Conservation (phyloP, 2,113 vertebrate species). For the Albula glossodonta region DNA sequence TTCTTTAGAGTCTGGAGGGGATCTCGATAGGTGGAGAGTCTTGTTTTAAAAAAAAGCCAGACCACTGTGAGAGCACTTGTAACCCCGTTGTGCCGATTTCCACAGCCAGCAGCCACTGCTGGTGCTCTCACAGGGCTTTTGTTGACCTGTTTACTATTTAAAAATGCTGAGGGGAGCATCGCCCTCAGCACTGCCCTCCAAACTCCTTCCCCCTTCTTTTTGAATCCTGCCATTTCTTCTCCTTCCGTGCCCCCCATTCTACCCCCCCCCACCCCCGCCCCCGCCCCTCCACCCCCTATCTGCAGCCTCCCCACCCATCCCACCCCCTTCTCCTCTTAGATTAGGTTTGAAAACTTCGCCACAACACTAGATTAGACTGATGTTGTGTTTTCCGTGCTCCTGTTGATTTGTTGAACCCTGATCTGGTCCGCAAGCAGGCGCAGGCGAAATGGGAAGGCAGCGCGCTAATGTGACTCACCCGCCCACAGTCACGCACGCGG, state of each 20-base stretch:
- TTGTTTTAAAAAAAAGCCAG: constrained; percentile 75
- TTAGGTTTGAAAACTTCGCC: constrained; percentile 82
- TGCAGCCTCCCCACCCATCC: constrained; percentile 81
- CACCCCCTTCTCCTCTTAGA: constrained; percentile 76
- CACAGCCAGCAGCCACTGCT: constrained; percentile 74
- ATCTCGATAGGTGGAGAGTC: constrained; percentile 73
- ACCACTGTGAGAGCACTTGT: constrained; percentile 81
- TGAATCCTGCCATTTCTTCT: background rate
- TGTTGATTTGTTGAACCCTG: constrained; percentile 88
- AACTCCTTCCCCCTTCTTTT: constrained; percentile 40
- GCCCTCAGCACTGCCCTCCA: constrained; percentile 79
- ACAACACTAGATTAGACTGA: constrained; percentile 83
- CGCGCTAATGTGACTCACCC: constrained; percentile 86
- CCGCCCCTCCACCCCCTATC: constrained; percentile 68
- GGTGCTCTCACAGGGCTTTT: constrained; percentile 71
- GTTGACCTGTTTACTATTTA: constrained; percentile 86
- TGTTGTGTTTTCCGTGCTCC: constrained; percentile 85
- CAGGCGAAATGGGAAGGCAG: constrained; percentile 76
- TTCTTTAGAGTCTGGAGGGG: constrained; percentile 87
- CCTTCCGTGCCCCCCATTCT: background rate
- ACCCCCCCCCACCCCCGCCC: constrained; percentile 67
- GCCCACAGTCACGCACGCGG: constrained; percentile 58
- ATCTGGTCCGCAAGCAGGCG: constrained; percentile 13
- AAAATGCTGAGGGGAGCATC: constrained; percentile 76
- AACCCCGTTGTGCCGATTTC: constrained; percentile 79